These are phyloP conservation scores for Corydoras maculifer DNA, from an alignment of 2,113 vertebrate genomes.

Conservation along the genomic window DNA sequence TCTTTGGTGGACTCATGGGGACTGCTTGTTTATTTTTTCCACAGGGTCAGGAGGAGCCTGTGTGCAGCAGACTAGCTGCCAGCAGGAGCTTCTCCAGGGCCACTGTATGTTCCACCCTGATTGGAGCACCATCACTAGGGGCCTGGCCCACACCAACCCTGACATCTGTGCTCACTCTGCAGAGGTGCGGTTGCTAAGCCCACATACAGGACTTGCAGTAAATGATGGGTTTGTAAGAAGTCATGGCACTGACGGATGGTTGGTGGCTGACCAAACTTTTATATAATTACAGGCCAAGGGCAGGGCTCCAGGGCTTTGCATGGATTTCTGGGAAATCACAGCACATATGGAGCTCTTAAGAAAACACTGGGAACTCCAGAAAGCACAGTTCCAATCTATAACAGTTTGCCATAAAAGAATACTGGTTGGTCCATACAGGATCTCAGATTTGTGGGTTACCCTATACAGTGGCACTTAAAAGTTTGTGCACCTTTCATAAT, in stretches of 20 bases:
- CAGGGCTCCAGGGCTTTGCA: slow-evolving; percentile 29
- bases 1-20: slow-evolving; percentile 33
- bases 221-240: slow-evolving; percentile 42
- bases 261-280: slow-evolving; percentile 41
- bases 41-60: slow-evolving; percentile 33
- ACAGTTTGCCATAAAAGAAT: slow-evolving; percentile 20
- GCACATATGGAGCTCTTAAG: slow-evolving; percentile 35
- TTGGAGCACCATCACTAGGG: slow-evolving; percentile 41
- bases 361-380: slow-evolving; percentile 27
- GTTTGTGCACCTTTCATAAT: no score
- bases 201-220: slow-evolving; percentile 41
- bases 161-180: slow-evolving; percentile 44
- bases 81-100: slow-evolving; percentile 36
- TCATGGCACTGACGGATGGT: slow-evolving; percentile 43
- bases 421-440: not conserved
- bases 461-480: no score
- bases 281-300: slow-evolving; percentile 43
- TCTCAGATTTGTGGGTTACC: no score
- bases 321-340: slow-evolving; percentile 47
- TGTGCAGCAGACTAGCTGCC: slow-evolving; percentile 37
- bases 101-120: slow-evolving; percentile 30
- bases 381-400: slow-evolving; percentile 16
- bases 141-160: slow-evolving; percentile 38
- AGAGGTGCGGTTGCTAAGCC: slow-evolving; percentile 34
- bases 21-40: slow-evolving; percentile 33